These are phyloP conservation scores for Drosophila prolongata DNA, from an alignment of 2,888 invertebrate species.

Conservation along the genomic window DNA sequence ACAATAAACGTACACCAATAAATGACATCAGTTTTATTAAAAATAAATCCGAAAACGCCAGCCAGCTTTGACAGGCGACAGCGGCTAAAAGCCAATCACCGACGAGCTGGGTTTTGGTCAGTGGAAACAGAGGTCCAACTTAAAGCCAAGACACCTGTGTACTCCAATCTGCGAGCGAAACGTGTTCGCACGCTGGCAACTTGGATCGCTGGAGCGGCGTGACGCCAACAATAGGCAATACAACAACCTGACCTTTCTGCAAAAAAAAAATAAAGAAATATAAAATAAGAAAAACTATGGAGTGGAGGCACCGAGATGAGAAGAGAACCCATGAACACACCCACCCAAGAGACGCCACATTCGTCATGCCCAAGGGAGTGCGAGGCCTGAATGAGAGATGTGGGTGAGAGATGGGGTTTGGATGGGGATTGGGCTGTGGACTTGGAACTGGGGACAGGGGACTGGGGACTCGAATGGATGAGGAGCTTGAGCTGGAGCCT, in stretches of 20 bases:
- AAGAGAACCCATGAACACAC: constrained; percentile 48
- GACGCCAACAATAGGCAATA: constrained; percentile 67
- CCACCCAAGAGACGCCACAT: constrained; percentile 56
- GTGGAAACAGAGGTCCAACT: constrained; percentile 12
- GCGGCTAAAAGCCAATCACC: constrained; percentile 61
- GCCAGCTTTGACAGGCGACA: constrained; percentile 62
- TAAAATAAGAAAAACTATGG: constrained; percentile 30
- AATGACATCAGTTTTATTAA: constrained; percentile 60
- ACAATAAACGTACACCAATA: constrained; percentile 65
- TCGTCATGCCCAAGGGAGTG: constrained; percentile 46
- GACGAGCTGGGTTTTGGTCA: constrained; percentile 24
- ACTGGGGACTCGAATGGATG: neutral
- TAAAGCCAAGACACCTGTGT: constrained; percentile 71
- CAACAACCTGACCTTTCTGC: constrained; percentile 67
- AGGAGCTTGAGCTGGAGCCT: constrained; percentile 1
- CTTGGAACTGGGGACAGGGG: neutral
- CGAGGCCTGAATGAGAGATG: constrained; percentile 7
- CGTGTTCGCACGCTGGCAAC: constrained; percentile 68
- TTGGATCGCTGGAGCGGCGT: constrained; percentile 8
- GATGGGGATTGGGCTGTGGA: neutral
- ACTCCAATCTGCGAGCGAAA: constrained; percentile 61
- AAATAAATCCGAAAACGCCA: constrained; percentile 61
- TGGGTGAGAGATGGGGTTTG: constrained; percentile 22
- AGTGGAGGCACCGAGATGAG: constrained; percentile 17
- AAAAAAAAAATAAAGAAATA: constrained; percentile 12